These are phyloP conservation scores for Ptilorrhoa leucosticta DNA, from an alignment of 2,113 vertebrate genomes.

Conservation along the genomic window DNA sequence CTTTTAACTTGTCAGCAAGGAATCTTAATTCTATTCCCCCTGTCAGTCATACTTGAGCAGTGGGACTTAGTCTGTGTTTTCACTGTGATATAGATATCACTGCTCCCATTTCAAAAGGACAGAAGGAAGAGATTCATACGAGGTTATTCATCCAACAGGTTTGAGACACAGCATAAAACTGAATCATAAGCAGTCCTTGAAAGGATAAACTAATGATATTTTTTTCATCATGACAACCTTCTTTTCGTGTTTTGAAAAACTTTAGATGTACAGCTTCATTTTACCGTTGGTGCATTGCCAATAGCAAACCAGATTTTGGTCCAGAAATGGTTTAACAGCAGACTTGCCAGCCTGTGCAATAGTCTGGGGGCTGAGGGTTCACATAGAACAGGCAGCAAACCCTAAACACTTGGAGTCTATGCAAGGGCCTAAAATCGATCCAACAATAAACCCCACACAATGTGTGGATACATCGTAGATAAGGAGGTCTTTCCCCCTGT, in stretches of 20 bases:
- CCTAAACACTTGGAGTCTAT: background rate
- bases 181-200: background rate
- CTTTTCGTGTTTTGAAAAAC: background rate
- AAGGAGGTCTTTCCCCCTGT: background rate
- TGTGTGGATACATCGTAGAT: background rate
- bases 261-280: background rate
- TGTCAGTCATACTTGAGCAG: background rate
- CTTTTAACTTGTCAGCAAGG: background rate
- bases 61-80: background rate
- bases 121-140: background rate
- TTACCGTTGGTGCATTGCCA: background rate
- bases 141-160: background rate
- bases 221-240: background rate
- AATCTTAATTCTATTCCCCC: background rate
- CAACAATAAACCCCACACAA: background rate
- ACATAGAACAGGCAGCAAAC: background rate
- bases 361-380: background rate
- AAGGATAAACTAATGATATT: background rate
- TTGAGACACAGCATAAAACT: background rate
- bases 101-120: background rate
- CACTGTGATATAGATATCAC: background rate
- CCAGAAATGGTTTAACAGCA: background rate
- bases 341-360: background rate
- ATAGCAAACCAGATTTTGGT: background rate
- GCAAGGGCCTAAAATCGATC: background rate